These are phyloP conservation scores for Volucella inanis DNA, from an alignment of 2,888 invertebrate genomes.

Conservation along the genomic window DNA sequence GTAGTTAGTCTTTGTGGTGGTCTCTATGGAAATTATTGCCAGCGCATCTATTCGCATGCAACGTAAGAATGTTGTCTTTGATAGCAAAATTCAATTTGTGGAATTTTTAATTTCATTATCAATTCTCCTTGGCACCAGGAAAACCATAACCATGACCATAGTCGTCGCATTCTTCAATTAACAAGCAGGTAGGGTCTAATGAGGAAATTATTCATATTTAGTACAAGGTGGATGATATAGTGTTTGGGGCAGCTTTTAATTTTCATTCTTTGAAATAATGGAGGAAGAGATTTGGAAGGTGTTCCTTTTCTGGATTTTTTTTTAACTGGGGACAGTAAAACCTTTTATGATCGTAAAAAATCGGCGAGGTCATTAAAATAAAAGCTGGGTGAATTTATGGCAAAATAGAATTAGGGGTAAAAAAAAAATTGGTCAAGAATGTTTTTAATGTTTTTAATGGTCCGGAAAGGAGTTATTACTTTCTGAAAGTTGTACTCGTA, in stretches of 20 bases:
- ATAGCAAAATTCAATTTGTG: constrained; percentile 16
- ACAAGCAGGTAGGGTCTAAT: constrained; percentile 42
- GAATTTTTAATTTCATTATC: constrained; percentile 58
- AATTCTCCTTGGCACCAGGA: constrained; percentile 17
- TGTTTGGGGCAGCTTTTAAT: constrained; percentile 15
- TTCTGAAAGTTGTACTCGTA: no score
- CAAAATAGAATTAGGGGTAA: neutral
- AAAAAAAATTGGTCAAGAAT: neutral
- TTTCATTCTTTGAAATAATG: constrained; percentile 31
- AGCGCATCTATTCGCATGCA: neutral
- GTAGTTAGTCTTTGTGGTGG: neutral
- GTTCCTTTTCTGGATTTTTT: constrained; percentile 1
- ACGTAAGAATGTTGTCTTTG: neutral
- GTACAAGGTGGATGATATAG: neutral
- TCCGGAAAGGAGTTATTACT: no score
- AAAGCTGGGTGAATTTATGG: constrained; percentile 14
- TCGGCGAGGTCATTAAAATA: constrained; percentile 9
- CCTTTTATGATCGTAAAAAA: constrained; percentile 10
- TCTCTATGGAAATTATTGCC: neutral
- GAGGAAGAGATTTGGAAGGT: constrained; percentile 13
- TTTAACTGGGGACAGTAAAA: constrained; percentile 18
- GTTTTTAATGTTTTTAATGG: neutral
- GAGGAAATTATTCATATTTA: constrained; percentile 60
- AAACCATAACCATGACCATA: neutral
- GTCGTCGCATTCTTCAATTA: constrained; percentile 41